Evolutionary conservation across 2,113 vertebrate genomes (phyloP).

Genomic region (Oceanodroma tethys): DNA sequence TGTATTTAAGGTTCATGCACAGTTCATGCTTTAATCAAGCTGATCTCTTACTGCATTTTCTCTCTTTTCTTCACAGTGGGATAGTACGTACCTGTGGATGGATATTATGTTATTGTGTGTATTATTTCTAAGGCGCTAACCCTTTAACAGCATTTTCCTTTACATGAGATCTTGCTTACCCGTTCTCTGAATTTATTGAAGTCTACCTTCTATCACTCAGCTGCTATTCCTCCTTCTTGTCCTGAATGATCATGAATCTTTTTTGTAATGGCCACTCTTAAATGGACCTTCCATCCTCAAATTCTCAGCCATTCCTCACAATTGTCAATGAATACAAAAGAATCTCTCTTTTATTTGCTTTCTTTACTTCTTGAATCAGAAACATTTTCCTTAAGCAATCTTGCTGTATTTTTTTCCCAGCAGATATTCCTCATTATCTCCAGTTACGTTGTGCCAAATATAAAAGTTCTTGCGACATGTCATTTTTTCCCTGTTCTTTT

Average conservation of each 20-base stretch:
- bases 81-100: not conserved
- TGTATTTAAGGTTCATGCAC: not conserved
- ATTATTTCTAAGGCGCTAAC: not conserved
- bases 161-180: not conserved
- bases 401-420: not conserved
- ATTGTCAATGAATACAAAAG: not conserved
- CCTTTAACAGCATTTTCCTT: not conserved
- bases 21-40: constrained; percentile 16
- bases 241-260: not conserved
- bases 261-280: not conserved
- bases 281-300: not conserved
- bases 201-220: not conserved
- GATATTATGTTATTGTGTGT: not conserved
- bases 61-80: not conserved
- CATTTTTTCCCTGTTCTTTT: not conserved
- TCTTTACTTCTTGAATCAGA: not conserved
- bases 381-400: not conserved
- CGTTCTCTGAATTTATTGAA: not conserved
- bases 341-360: not conserved
- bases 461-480: not conserved
- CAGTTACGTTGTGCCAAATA: not conserved
- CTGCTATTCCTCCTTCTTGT: not conserved
- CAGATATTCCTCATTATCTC: not conserved
- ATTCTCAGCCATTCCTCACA: not conserved
- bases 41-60: not conserved